A percentile compares a stretch with the other conserved stretches of the same genome.
These are phyloP conservation scores for Rotaria socialis DNA, from an alignment of 2,888 invertebrate species.

Conservation along the genomic window DNA sequence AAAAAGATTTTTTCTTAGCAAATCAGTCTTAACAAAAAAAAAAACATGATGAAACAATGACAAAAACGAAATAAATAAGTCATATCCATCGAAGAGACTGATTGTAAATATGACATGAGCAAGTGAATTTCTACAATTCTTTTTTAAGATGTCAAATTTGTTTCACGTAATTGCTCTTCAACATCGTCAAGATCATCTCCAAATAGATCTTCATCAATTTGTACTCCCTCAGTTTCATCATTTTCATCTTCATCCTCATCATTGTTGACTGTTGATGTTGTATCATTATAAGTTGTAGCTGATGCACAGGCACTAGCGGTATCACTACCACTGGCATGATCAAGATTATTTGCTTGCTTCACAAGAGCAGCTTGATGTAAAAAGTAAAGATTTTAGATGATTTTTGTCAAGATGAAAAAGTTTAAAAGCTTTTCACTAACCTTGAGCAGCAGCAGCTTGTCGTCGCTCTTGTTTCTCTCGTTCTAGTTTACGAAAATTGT, in stretches of 20 bases:
- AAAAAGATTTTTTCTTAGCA: not conserved
- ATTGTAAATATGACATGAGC: not conserved
- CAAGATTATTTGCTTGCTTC: not conserved
- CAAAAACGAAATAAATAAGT: not conserved
- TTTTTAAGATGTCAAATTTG: not conserved
- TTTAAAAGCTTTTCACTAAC: not conserved
- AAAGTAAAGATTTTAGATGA: too few species aligned
- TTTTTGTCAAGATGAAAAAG: too few species aligned
- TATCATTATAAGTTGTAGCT: not conserved
- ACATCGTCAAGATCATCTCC: not conserved
- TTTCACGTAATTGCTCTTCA: slow-evolving; percentile 28
- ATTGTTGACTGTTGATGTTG: not conserved
- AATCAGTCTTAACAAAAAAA: not conserved
- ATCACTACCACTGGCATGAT: not conserved
- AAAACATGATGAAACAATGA: not conserved
- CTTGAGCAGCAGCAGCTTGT: not conserved
- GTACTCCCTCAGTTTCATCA: not conserved
- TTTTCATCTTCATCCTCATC: not conserved
- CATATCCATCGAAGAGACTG: not conserved
- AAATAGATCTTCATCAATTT: slow-evolving; percentile 8
- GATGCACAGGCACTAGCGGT: not conserved
- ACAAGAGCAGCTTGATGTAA: not conserved
- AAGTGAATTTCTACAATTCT: not conserved
- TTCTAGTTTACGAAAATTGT: not conserved
- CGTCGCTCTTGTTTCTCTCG: slow-evolving; percentile 14